phyloP scores from a whole-genome alignment of 1,140 invertebrate species.

The Myzus persicae region DNA sequence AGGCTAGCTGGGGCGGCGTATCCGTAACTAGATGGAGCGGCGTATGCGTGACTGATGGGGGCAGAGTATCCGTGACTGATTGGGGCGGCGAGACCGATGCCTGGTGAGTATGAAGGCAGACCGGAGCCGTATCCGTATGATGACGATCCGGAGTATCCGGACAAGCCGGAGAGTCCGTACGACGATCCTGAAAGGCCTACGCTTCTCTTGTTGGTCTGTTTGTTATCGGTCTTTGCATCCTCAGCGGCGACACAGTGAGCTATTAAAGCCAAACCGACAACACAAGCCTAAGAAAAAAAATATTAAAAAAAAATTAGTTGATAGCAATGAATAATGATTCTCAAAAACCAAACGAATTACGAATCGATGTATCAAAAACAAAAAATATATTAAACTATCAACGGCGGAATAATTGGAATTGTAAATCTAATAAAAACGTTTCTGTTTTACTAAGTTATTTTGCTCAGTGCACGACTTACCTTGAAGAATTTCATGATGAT shows the following conservation, averaged over 20 bases:
- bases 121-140: constrained; percentile 25
- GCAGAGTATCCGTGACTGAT: not conserved
- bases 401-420: not conserved
- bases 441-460: not conserved
- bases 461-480: constrained; percentile 18
- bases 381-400: not conserved
- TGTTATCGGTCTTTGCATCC: constrained; percentile 41
- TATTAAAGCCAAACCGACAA: constrained; percentile 53
- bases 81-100: constrained; percentile 2
- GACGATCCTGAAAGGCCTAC: not conserved
- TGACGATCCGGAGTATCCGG: not conserved
- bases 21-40: not conserved
- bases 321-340: not conserved
- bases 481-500: constrained; percentile 52
- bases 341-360: not conserved
- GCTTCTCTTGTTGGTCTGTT: constrained; percentile 45
- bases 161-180: not conserved
- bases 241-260: constrained; percentile 36
- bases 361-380: not conserved
- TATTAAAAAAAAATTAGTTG: not conserved
- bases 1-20: not conserved
- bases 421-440: not conserved
- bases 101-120: not conserved
- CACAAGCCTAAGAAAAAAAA: constrained; percentile 37
- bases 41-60: not conserved